These are phyloP conservation scores for Malaclemys terrapin DNA, from an alignment of 2,113 vertebrate species.

Conservation along the genomic window DNA sequence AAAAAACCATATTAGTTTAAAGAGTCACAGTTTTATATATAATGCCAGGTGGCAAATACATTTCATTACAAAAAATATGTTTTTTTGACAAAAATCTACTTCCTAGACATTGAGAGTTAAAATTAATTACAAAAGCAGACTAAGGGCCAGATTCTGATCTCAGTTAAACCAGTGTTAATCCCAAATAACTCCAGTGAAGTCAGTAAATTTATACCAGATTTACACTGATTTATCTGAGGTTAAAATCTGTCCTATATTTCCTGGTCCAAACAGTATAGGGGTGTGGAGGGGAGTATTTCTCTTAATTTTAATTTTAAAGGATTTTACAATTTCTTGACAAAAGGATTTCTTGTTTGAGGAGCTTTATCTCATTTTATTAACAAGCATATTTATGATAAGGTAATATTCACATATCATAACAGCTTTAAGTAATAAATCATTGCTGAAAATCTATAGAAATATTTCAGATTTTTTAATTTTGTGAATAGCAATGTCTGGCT, in stretches of 20 bases:
- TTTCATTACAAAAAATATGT: not conserved
- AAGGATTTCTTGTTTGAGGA: constrained; percentile 27
- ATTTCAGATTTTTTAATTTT: constrained; percentile 29
- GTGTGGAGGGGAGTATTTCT: not conserved
- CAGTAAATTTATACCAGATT: not conserved
- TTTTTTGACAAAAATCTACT: not conserved
- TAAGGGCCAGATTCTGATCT: not conserved
- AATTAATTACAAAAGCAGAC: constrained; percentile 26
- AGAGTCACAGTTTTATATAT: not conserved
- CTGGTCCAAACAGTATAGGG: constrained; percentile 17
- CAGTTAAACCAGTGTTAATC: not conserved
- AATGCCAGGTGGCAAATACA: not conserved
- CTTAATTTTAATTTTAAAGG: constrained; percentile 18
- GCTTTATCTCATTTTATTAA: constrained; percentile 29
- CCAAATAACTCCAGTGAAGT: not conserved
- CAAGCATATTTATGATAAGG: not conserved
- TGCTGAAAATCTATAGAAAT: not conserved
- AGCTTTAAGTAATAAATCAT: constrained; percentile 48
- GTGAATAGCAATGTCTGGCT: constrained; percentile 37
- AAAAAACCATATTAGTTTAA: constrained; percentile 16
- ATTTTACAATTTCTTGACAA: not conserved
- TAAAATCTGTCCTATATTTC: not conserved
- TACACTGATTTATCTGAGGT: not conserved
- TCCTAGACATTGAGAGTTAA: not conserved
- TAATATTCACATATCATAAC: constrained; percentile 44